Evolutionary conservation across 1,140 invertebrate species (phyloP), one percentile per base, ranked within the genome.

Genomic region (Cecropterus lyciades): DNA sequence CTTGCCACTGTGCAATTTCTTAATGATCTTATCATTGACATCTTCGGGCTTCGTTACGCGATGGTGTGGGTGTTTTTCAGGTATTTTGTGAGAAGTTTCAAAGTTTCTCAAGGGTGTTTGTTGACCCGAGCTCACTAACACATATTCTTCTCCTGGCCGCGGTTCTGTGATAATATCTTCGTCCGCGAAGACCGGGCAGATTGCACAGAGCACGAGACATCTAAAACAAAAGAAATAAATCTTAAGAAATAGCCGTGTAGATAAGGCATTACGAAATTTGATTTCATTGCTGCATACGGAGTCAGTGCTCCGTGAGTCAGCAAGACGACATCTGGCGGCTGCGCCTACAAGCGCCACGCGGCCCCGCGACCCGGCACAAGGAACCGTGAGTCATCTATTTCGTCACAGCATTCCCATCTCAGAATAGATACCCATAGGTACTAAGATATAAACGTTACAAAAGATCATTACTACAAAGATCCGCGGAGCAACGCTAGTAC

Each of bases 151-250:
- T 8, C 93, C 93, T 11, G 92, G 92, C 30, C 92, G 79, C 1
- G 93, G 93, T 74, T 93, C 91, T 27, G 93, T 93, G 66, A 93
- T 93, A 13, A 93, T 84, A 64, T 93, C 92, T 20, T 92, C 91
- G 56, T 93, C 93, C 37, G 87, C 85, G 59, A 65, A 65, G 4
- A 69, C 78, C 51, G 68, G 71, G 55, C 80, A 84, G 51, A 86
- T 52, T 67, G 76, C 70, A 69, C 80, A 88, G 43, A 85, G 70
- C 70, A 88, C 72, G 67, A 91, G 83, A 77, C 87, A 91, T 87
- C 91, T 93, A 85, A 56, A 93, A 93, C 79, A 85, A 90, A 73
- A 65, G 45, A 83, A 80, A 70, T 14, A 60, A 27, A 13, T 20
- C 13, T 52, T 63, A 43, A 52, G 48, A 68, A 67, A 79, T 75